These are phyloP conservation scores for Brachycybe producta DNA, from an alignment of 2,888 invertebrate genomes.

Conservation along the genomic window DNA sequence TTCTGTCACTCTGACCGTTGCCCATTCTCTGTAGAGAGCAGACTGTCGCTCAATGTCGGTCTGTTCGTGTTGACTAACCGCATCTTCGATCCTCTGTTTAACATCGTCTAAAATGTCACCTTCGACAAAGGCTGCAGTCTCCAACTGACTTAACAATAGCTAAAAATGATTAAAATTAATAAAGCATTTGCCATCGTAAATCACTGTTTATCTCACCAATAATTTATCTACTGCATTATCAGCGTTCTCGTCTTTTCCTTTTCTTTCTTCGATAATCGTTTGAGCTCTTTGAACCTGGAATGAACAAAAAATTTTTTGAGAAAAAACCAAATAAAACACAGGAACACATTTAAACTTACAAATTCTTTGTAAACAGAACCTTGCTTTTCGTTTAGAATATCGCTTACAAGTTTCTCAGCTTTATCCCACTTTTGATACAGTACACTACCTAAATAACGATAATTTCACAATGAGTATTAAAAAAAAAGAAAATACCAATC, in stretches of 20 bases:
- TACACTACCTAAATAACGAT: constrained; percentile 45
- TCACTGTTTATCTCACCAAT: too few relatives aligned
- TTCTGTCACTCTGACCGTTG: constrained; percentile 41
- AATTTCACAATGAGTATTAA: background rate
- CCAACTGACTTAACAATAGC: background rate
- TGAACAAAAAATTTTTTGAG: constrained; percentile 36
- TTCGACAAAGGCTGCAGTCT: background rate
- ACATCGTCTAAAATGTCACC: constrained; percentile 4
- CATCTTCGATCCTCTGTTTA: constrained; percentile 21
- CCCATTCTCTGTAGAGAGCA: constrained; percentile 48
- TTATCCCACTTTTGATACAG: constrained; percentile 53
- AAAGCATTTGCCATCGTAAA: too few relatives aligned
- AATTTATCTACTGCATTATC: too few relatives aligned
- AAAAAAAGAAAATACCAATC: too few relatives aligned
- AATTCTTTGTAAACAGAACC: constrained; percentile 14
- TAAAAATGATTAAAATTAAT: background rate
- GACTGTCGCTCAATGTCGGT: constrained; percentile 46
- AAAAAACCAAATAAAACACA: background rate
- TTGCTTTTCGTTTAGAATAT: constrained; percentile 15
- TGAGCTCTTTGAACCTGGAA: too few relatives aligned
- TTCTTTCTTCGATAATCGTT: too few relatives aligned
- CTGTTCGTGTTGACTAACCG: constrained; percentile 42
- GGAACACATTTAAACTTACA: constrained; percentile 4
- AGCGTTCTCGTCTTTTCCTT: too few relatives aligned
- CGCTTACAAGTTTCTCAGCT: constrained; percentile 30